Conservation (phyloP, 2,797 vertebrate species). For the Antennarius maculatus region DNA sequence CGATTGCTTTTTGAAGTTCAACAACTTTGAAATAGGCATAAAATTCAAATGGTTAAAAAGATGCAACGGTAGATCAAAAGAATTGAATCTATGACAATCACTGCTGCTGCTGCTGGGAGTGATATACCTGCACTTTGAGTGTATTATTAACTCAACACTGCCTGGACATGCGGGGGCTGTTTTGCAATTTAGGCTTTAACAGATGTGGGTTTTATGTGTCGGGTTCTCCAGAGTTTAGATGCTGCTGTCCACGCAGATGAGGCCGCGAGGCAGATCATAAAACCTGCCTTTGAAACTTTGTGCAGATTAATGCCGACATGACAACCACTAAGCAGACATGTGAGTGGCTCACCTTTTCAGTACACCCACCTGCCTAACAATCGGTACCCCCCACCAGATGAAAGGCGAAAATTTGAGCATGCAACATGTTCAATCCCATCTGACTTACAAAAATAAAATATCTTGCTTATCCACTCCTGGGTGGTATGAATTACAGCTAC, state of each 20-base stretch:
- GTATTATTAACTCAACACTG: constrained; percentile 66
- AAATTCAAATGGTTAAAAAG: not conserved
- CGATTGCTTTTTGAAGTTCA: constrained; percentile 6
- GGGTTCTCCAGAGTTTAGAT: constrained; percentile 86
- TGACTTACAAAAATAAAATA: constrained; percentile 15
- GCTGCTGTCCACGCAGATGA: constrained; percentile 80
- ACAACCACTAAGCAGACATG: constrained; percentile 50
- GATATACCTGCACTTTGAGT: constrained; percentile 37
- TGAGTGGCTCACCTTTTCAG: constrained; percentile 38
- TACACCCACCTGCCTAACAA: constrained; percentile 16
- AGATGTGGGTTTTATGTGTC: constrained; percentile 84
- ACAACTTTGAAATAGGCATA: constrained; percentile 18
- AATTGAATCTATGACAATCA: constrained; percentile 26
- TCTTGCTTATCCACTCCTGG: constrained; percentile 25
- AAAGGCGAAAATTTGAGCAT: constrained; percentile 19
- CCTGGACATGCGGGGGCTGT: constrained; percentile 63
- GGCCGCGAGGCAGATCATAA: constrained; percentile 87
- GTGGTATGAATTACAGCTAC: constrained; percentile 31
- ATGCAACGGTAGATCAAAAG: constrained; percentile 27
- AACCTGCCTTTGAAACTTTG: constrained; percentile 87
- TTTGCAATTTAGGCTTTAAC: constrained; percentile 77
- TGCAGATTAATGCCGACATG: constrained; percentile 84
- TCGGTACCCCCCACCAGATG: constrained; percentile 13
- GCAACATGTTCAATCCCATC: constrained; percentile 12
- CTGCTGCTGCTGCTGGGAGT: constrained; percentile 37